phyloP scores from a whole-genome alignment of 1,140 invertebrate species.

The Pentalonia nigronervosa region DNA sequence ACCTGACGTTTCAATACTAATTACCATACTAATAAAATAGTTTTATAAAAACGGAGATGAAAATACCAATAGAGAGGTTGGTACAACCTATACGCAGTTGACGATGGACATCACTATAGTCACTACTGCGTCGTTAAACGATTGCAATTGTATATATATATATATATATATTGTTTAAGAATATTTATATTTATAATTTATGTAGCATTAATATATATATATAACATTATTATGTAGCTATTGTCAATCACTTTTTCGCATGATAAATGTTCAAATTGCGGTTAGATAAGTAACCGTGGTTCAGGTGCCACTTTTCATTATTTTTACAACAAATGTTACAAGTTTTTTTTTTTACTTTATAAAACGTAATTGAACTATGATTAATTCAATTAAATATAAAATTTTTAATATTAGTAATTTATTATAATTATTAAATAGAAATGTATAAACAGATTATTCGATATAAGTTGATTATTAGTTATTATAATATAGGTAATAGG shows the following conservation, averaged over 20 bases:
- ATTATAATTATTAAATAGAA: neutral
- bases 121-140: neutral
- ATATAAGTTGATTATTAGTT: neutral
- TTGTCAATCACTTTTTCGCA: neutral
- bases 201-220: neutral
- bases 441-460: neutral
- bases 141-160: neutral
- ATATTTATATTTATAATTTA: neutral
- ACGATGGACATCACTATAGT: neutral
- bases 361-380: neutral
- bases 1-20: constrained; percentile 56
- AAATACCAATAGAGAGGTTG: constrained; percentile 35
- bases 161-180: neutral
- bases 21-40: constrained; percentile 50
- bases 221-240: neutral
- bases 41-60: neutral
- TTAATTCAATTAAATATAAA: neutral
- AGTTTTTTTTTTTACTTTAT: neutral
- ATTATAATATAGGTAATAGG: neutral
- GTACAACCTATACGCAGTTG: neutral
- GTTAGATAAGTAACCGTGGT: neutral
- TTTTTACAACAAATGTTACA: neutral
- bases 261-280: neutral
- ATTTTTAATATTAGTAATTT: neutral
- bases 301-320: neutral